These are phyloP conservation scores for Pithys albifrons DNA, from an alignment of 2,113 vertebrate species.

Conservation along the genomic window DNA sequence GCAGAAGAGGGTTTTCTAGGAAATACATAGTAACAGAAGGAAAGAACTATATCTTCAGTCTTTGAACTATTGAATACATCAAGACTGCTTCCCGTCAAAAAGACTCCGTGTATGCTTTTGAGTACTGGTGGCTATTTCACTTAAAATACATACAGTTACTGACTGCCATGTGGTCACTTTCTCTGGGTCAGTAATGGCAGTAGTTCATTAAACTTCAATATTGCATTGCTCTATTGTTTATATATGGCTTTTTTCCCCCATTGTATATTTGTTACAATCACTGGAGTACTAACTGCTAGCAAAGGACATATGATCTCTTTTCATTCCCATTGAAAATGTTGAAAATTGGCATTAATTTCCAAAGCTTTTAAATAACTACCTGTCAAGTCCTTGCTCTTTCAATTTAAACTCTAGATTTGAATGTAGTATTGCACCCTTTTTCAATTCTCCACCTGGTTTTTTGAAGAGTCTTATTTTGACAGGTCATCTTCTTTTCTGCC, in stretches of 20 bases:
- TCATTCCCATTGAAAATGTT: neutral
- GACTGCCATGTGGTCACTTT: neutral
- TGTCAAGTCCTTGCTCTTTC: neutral
- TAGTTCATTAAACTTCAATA: neutral
- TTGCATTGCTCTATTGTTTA: neutral
- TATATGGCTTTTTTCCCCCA: neutral
- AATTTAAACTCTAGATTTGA: neutral
- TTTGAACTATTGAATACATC: neutral
- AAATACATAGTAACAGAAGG: neutral
- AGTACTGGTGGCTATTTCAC: neutral
- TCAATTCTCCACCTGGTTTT: neutral
- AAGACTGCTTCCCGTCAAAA: neutral
- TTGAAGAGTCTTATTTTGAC: neutral
- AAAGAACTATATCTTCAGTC: neutral
- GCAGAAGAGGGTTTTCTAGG: neutral
- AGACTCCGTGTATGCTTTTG: neutral
- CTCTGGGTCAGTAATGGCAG: neutral
- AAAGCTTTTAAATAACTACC: neutral
- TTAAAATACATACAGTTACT: neutral
- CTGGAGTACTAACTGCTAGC: neutral
- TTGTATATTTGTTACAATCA: neutral
- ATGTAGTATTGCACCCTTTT: neutral
- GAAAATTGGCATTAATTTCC: neutral
- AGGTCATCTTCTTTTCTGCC: neutral
- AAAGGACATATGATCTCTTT: neutral